Percentiles rank a stretch among this genome's conserved stretches.
Evolutionary conservation across 1,140 invertebrate genomes (phyloP).

Genomic region (Drosophila nasuta): DNA sequence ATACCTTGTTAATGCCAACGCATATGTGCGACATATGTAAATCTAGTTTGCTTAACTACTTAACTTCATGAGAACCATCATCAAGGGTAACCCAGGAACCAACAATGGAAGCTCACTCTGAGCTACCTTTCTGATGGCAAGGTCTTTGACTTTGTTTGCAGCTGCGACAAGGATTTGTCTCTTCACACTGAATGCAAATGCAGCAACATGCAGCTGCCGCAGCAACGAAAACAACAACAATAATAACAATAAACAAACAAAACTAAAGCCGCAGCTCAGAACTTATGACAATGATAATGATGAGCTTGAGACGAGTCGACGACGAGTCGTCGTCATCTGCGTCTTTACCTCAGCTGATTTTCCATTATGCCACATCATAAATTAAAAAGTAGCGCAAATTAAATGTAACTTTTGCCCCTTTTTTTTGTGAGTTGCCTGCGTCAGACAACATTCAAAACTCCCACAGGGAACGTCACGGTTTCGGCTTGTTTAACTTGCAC

Average conservation of each 20-base stretch:
- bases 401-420: constrained; percentile 22
- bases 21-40: constrained; percentile 31
- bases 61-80: constrained; percentile 21
- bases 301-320: constrained; percentile 10
- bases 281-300: constrained; percentile 36
- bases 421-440: neutral
- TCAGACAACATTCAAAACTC: neutral
- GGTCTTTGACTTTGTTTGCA: constrained; percentile 35
- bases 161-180: constrained; percentile 18
- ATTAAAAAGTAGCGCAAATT: constrained; percentile 66
- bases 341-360: constrained; percentile 35
- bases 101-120: constrained; percentile 12
- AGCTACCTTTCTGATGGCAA: constrained; percentile 1
- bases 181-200: constrained; percentile 21
- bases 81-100: neutral
- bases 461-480: constrained; percentile 7
- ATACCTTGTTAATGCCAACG: neutral
- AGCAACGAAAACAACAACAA: neutral
- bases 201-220: constrained; percentile 31
- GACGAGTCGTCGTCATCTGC: neutral
- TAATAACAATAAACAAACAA: constrained; percentile 28
- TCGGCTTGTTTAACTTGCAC: constrained; percentile 33
- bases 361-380: constrained; percentile 63
- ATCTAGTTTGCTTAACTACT: constrained; percentile 36
- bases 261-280: constrained; percentile 28